phyloP scores from a whole-genome alignment of 1,140 invertebrate genomes.

The Scaptodrosophila lebanonensis region DNA sequence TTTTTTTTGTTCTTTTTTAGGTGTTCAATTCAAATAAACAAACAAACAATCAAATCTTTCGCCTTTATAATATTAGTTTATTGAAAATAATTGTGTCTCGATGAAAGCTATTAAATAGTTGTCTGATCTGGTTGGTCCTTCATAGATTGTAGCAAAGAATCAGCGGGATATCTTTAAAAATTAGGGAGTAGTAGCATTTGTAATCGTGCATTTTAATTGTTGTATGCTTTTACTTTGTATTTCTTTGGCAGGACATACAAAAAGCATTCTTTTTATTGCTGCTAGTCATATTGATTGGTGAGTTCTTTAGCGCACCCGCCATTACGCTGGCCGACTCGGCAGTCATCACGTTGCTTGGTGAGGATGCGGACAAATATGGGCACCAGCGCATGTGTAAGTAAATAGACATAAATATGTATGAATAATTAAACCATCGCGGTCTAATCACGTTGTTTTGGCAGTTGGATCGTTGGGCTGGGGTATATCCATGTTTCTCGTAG shows the following conservation, averaged over 20 bases:
- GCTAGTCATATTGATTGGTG: slow-evolving; percentile 94
- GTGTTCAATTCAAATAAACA: no score
- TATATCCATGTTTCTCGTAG: slow-evolving; percentile 98
- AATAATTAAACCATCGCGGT: no score
- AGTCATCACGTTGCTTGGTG: slow-evolving; percentile 92
- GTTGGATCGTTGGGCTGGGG: slow-evolving; percentile 99
- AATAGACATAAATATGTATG: no score
- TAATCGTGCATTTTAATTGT: slow-evolving; percentile 24
- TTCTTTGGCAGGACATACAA: slow-evolving; percentile 87
- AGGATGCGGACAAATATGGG: slow-evolving; percentile 95
- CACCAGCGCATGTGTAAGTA: slow-evolving; percentile 99
- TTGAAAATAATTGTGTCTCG: no score
- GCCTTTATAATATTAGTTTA: no score
- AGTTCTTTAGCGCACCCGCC: slow-evolving; percentile 98
- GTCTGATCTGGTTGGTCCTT: no score
- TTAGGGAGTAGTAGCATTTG: no score
- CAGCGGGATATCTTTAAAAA: no score
- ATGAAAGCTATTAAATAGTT: slow-evolving; percentile 43
- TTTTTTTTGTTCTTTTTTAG: no score
- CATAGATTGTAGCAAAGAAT: no score
- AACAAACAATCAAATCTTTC: no score
- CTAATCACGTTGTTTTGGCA: no score
- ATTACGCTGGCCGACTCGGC: slow-evolving; percentile 97
- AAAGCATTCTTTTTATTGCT: slow-evolving; percentile 97
- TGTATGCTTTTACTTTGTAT: background rate